phyloP scores from a whole-genome alignment of 1,140 invertebrate species.

The Potamilus streckersoni region DNA sequence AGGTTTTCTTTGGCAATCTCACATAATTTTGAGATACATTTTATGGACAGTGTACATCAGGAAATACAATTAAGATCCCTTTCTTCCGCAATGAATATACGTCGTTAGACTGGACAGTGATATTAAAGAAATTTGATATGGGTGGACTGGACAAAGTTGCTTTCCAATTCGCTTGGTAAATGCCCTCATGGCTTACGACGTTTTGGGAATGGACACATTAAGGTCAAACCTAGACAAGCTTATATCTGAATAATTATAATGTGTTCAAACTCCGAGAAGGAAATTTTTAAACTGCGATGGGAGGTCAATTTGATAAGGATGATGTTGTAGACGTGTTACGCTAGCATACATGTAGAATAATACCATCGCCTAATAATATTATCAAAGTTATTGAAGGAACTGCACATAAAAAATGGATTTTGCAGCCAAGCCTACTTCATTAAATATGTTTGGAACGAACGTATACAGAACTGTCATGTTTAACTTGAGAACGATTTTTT shows the following conservation, averaged over 20 bases:
- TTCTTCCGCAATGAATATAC: not conserved
- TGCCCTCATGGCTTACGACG: too few species aligned
- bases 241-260: not conserved
- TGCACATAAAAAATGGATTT: conserved; percentile 4
- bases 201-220: not conserved
- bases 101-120: not conserved
- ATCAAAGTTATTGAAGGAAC: not conserved
- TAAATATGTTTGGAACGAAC: not conserved
- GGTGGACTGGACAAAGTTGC: not conserved
- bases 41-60: not conserved
- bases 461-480: not conserved
- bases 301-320: conserved; percentile 7
- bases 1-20: not conserved
- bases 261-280: not conserved
- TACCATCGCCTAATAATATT: not conserved
- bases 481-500: not conserved
- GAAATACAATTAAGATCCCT: not conserved
- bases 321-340: not conserved
- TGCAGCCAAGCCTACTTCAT: conserved; percentile 4
- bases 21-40: conserved; percentile 9
- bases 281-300: not conserved
- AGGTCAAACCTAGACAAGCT: not conserved
- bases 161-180: too few species aligned
- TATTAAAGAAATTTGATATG: not conserved
- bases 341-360: not conserved